These are phyloP conservation scores for Amphiprion clarkii DNA, from an alignment of 2,797 vertebrate species.

Conservation along the genomic window DNA sequence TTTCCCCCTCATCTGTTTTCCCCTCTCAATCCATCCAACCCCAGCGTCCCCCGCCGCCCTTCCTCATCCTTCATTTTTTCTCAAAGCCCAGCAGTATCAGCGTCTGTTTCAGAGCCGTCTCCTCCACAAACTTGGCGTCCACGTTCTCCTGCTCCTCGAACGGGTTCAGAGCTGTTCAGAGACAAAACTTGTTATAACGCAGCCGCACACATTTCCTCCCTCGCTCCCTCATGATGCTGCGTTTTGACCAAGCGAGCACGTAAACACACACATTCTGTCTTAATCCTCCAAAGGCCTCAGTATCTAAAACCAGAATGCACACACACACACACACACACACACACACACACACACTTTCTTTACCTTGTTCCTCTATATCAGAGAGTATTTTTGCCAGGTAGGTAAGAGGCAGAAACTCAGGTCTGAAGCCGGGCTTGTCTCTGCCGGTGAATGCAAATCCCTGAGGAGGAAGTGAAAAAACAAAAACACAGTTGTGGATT, in stretches of 20 bases:
- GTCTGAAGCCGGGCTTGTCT: conserved; percentile 75
- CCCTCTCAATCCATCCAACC: conserved; percentile 39
- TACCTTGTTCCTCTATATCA: conserved; percentile 81
- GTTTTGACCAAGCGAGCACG: conserved; percentile 24
- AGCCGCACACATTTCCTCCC: conserved; percentile 29
- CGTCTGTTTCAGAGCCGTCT: conserved; percentile 91
- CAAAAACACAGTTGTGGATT: conserved; percentile 35
- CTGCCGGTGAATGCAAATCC: conserved; percentile 62
- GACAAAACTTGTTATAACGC: conserved; percentile 10
- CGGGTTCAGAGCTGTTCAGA: conserved; percentile 67
- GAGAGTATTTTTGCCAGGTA: conserved; percentile 80
- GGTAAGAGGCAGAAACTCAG: conserved; percentile 82
- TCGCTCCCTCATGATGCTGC: conserved; percentile 9
- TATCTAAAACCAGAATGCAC: conserved; percentile 20
- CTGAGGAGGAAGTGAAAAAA: conserved; percentile 60
- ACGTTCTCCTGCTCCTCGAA: conserved; percentile 87
- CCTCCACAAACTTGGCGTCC: conserved; percentile 90
- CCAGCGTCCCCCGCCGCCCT: not conserved
- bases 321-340: conserved; percentile 10
- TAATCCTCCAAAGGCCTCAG: conserved; percentile 54
- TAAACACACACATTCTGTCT: conserved; percentile 20
- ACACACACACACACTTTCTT: conserved; percentile 3
- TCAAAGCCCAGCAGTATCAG: conserved; percentile 78
- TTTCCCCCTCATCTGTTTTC: conserved; percentile 56
- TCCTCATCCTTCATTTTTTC: conserved; percentile 59